phyloP scores from a whole-genome alignment of 2,797 vertebrate species.

The Clarias pachynema region DNA sequence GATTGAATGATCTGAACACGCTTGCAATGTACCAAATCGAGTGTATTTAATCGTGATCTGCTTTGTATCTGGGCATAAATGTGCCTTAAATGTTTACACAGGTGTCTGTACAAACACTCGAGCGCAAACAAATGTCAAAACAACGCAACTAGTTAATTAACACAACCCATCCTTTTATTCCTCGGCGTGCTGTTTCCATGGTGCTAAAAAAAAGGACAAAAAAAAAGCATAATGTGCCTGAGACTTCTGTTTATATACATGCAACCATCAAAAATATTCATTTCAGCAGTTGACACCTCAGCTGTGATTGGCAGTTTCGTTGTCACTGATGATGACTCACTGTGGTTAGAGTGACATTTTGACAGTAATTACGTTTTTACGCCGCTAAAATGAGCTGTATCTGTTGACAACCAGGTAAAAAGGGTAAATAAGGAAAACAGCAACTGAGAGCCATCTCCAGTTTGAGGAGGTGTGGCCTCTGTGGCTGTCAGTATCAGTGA shows the following conservation, averaged over 20 bases:
- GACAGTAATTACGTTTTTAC: slow-evolving; percentile 16
- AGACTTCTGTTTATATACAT: slow-evolving; percentile 26
- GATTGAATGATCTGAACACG: background rate
- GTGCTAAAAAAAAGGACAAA: background rate
- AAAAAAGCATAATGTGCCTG: slow-evolving; percentile 5
- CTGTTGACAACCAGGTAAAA: slow-evolving; percentile 16
- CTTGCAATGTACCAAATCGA: background rate
- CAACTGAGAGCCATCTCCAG: background rate
- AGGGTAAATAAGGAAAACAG: background rate
- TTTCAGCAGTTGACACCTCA: background rate
- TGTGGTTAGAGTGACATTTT: slow-evolving; percentile 12
- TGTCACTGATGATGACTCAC: background rate
- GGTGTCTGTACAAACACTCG: slow-evolving; percentile 34
- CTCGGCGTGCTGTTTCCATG: background rate
- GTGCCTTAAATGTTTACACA: slow-evolving; percentile 7
- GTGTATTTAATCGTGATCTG: background rate
- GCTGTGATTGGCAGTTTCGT: slow-evolving; percentile 7
- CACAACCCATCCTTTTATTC: background rate
- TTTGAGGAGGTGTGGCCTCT: background rate
- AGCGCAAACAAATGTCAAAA: slow-evolving; percentile 30
- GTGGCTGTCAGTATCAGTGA: background rate
- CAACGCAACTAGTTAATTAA: slow-evolving; percentile 30
- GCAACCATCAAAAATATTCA: background rate
- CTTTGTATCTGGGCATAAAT: background rate
- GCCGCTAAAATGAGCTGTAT: background rate